Conservation (phyloP, 2,113 vertebrate genomes). For the Prionailurus viverrinus region DNA sequence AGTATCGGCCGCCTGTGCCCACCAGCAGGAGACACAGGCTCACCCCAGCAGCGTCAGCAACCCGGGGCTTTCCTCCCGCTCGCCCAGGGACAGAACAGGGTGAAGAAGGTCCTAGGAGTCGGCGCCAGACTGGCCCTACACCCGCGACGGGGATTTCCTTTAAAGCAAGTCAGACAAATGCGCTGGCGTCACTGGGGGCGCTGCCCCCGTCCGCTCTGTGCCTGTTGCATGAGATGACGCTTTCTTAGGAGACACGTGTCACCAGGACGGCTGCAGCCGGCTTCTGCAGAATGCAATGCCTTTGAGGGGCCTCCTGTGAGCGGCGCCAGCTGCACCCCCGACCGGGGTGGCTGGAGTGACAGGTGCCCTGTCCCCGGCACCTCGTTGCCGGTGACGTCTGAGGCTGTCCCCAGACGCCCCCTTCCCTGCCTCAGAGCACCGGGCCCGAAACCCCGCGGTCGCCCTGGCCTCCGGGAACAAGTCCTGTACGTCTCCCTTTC, state of each 20-base stretch:
- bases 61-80: neutral
- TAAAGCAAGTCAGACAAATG: rapidly evolving
- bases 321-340: neutral
- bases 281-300: rapidly evolving
- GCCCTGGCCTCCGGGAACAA: neutral
- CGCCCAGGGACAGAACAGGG: rapidly evolving
- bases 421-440: neutral
- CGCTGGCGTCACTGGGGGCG: rapidly evolving
- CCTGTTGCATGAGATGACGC: rapidly evolving
- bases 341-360: neutral
- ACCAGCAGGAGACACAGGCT: too few relatives aligned
- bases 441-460: neutral
- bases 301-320: rapidly evolving
- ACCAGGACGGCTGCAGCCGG: neutral
- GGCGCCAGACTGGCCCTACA: too few relatives aligned
- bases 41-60: too few relatives aligned
- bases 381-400: too few relatives aligned
- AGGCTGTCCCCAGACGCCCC: too few relatives aligned
- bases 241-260: too few relatives aligned
- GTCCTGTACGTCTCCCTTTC: neutral
- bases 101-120: too few relatives aligned
- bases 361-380: neutral
- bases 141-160: too few relatives aligned
- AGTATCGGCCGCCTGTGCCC: neutral
- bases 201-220: rapidly evolving